Evolutionary conservation across 92 coral and sea anemone species (phyloP), one percentile per base, ranked within the genome.

Genomic region (Desmophyllum pertusum): DNA sequence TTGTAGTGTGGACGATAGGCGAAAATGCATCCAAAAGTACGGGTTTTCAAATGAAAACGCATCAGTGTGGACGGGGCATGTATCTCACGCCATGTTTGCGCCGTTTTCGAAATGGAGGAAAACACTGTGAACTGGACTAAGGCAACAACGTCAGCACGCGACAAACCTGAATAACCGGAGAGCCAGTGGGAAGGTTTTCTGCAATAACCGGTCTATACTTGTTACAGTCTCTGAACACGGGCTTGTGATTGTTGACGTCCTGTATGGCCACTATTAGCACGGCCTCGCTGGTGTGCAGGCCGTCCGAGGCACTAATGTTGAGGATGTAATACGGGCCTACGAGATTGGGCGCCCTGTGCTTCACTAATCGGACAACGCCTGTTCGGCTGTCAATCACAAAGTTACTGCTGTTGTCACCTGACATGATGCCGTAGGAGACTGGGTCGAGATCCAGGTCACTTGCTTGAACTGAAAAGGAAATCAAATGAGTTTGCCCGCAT

Each of bases 191-290:
- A 14, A 76, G 21, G 80, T 92, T 84, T 51, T 97, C 99, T 21
- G 85, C 76, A 25, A 97, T 90, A 11, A 86, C 78, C 25, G 99
- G 99, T 43, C 84, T 77, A 86, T 97, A 97, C 30, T 81, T 85
- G 57, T 50, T 57, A 80, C 99, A 97, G 63, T 91, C 91, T 70
- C 73, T 83, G 89, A 97, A 97, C 63, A 92, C 94, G 4, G 99
- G 99, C 38, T 92, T 91, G 86, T 94, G 95, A 83, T 97, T 90
- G 80, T 97, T 97, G 19, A 97, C 85, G 80, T 97, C 99, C 70
- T 87, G 92, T 31, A 97, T 81, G 6, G 92, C 88, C 76, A 97
- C 97, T n/a, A 81, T 73, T 43, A 97, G 77, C 89, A 87, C 71
- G 43, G 98, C 92, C 64, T 94, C 83, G 18, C 90, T 92, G 51